A percentile compares a stretch with the other conserved stretches of the same genome.
These are phyloP conservation scores for Papilio glaucus DNA, from an alignment of 1,140 invertebrate species.

Conservation along the genomic window DNA sequence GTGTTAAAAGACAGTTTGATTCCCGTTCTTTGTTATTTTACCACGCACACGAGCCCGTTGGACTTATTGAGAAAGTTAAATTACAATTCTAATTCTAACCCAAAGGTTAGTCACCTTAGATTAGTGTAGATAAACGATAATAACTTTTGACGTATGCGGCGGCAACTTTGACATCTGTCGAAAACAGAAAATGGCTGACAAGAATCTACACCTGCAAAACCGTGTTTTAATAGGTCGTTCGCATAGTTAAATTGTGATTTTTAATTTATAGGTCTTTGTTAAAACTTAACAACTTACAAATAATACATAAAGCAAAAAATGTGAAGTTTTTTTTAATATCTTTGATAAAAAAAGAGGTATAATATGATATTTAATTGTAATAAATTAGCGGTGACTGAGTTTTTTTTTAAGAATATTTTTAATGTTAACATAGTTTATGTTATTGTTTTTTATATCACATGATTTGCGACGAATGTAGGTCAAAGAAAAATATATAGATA, in stretches of 20 bases:
- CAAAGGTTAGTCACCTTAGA: conserved; percentile 24
- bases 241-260: neutral
- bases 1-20: conserved; percentile 11
- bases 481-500: too few species aligned
- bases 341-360: too few species aligned
- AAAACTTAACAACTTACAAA: too few species aligned
- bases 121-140: conserved; percentile 10
- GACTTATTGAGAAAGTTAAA: conserved; percentile 28
- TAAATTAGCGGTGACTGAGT: too few species aligned
- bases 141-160: neutral
- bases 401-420: too few species aligned
- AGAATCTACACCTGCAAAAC: conserved; percentile 22
- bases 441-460: too few species aligned
- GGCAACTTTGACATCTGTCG: conserved; percentile 25
- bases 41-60: neutral
- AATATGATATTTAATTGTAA: too few species aligned
- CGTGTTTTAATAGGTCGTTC: conserved; percentile 7
- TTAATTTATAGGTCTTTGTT: neutral
- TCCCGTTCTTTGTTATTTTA: neutral
- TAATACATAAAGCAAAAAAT: too few species aligned
- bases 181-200: conserved; percentile 23
- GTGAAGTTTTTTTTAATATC: too few species aligned
- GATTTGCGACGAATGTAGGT: too few species aligned
- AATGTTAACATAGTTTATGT: too few species aligned
- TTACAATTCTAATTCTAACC: conserved; percentile 21